Percentiles rank a stretch among this genome's conserved stretches.
Conservation (phyloP, 2,888 invertebrate species). For the Erebia ligea region DNA sequence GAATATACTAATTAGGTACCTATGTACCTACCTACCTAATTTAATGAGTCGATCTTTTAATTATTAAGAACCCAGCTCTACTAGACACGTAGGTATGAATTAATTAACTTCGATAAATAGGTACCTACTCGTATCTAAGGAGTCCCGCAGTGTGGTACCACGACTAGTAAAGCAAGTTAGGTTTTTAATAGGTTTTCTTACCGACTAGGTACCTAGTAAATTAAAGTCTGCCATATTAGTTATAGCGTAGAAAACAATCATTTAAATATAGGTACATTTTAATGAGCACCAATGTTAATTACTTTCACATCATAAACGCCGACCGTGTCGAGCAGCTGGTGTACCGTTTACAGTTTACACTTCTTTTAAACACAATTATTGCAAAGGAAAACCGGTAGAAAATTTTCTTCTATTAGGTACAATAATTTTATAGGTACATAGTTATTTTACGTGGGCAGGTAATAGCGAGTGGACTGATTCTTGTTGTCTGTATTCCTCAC, state of each 20-base stretch:
- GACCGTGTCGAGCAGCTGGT: neutral
- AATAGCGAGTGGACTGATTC: conserved; percentile 24
- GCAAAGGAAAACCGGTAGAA: conserved; percentile 31
- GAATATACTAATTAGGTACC: too few relatives aligned
- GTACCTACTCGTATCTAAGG: too few relatives aligned
- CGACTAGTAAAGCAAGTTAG: too few relatives aligned
- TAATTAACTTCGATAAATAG: too few relatives aligned
- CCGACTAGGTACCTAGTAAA: too few relatives aligned
- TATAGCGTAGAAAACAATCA: neutral
- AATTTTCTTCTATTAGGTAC: conserved; percentile 30
- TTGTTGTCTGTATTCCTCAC: conserved; percentile 23
- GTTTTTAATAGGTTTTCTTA: too few relatives aligned
- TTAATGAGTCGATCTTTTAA: neutral
- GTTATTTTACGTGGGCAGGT: conserved; percentile 31
- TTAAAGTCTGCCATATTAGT: neutral
- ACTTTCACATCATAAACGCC: conserved; percentile 6
- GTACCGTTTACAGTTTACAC: neutral
- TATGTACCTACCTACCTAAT: too few relatives aligned
- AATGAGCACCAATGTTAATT: neutral
- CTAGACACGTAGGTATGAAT: neutral
- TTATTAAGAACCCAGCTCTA: too few relatives aligned
- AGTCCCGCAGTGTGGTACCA: too few relatives aligned
- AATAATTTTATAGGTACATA: conserved; percentile 37
- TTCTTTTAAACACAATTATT: conserved; percentile 2
- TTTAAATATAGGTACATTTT: neutral